Evolutionary conservation across 37 sponge, comb jelly and placozoan species (phyloP).

Genomic region (Dysidea cf. avara): DNA sequence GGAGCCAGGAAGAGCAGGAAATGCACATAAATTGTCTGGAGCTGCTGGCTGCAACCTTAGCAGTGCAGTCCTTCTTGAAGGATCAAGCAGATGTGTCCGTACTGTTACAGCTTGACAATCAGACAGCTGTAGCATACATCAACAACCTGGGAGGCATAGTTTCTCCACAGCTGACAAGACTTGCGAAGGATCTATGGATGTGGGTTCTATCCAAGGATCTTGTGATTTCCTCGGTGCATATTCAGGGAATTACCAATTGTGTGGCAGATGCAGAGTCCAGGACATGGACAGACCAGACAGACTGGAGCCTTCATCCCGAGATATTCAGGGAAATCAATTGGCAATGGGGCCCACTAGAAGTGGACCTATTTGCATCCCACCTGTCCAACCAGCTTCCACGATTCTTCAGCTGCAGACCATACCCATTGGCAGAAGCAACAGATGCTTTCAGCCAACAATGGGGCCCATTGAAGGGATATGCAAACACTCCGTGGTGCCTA

Average conservation of each 20-base stretch:
- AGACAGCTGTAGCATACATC: too few relatives aligned
- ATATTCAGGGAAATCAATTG: slow-evolving; percentile 18
- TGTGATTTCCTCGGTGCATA: slow-evolving; percentile 15
- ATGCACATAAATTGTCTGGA: too few relatives aligned
- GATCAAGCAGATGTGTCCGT: slow-evolving; percentile 14
- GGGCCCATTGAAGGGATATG: too few relatives aligned
- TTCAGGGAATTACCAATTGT: slow-evolving; percentile 26
- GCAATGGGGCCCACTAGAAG: too few relatives aligned
- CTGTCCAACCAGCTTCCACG: too few relatives aligned
- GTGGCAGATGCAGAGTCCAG: slow-evolving; percentile 42
- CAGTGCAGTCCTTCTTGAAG: too few relatives aligned
- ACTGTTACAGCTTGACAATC: too few relatives aligned
- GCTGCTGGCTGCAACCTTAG: too few relatives aligned
- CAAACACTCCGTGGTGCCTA: slow-evolving; percentile 15
- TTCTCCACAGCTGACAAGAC: slow-evolving; percentile 8
- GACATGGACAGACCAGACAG: slow-evolving; percentile 19
- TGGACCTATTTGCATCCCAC: too few relatives aligned
- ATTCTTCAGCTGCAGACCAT: slow-evolving; percentile 47
- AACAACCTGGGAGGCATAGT: slow-evolving; percentile 32
- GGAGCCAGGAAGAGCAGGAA: too few relatives aligned
- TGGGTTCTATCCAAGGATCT: slow-evolving; percentile 46
- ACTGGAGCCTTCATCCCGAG: slow-evolving; percentile 28
- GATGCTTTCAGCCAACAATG: too few relatives aligned
- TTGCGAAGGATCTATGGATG: slow-evolving; percentile 30
- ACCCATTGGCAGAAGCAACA: too few relatives aligned